Evolutionary conservation across 2,888 invertebrate species (phyloP).

Genomic region (Amaurobius ferox): DNA sequence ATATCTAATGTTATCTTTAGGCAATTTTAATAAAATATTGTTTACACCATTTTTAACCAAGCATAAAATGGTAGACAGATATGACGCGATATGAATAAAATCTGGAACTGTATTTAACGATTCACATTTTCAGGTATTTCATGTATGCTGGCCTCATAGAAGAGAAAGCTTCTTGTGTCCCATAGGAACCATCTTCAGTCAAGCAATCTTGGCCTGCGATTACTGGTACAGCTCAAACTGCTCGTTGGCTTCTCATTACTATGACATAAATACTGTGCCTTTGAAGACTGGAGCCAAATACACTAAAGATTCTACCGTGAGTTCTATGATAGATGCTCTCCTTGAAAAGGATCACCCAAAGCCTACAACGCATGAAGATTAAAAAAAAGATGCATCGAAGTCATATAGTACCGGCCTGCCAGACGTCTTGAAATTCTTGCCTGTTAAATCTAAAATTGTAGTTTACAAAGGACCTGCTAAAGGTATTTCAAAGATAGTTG

Average conservation of each 20-base stretch:
- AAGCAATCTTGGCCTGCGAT: conserved; percentile 75
- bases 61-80: too few species aligned
- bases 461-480: conserved; percentile 13
- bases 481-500: conserved; percentile 20
- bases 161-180: conserved; percentile 78
- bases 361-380: background rate
- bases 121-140: conserved; percentile 75
- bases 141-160: conserved; percentile 75
- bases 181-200: conserved; percentile 76
- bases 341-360: background rate
- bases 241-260: conserved; percentile 84
- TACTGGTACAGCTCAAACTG: conserved; percentile 78
- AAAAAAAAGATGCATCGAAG: too few species aligned
- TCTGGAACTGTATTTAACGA: too few species aligned
- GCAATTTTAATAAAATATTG: too few species aligned
- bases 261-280: conserved; percentile 77
- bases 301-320: background rate
- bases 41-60: too few species aligned
- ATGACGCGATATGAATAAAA: too few species aligned
- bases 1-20: too few species aligned
- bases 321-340: background rate
- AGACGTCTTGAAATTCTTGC: conserved; percentile 22
- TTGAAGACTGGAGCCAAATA: background rate
- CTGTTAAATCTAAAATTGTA: conserved; percentile 40
- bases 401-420: background rate